phyloP scores from a whole-genome alignment of 2,888 invertebrate genomes.

The Drosophila anomelani region DNA sequence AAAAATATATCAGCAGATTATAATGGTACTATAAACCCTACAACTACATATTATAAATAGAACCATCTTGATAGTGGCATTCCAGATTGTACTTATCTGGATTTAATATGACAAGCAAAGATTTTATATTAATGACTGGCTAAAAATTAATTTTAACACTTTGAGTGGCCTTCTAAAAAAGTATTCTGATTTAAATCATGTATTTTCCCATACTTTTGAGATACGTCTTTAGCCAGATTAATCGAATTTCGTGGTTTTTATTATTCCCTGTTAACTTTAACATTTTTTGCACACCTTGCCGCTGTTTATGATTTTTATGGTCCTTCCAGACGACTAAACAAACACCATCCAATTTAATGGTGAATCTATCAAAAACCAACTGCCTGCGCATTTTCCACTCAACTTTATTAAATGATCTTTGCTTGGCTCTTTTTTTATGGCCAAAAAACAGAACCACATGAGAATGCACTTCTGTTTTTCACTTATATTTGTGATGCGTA shows the following conservation, averaged over 20 bases:
- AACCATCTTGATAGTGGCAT: background rate
- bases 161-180: background rate
- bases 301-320: slow-evolving; percentile 69
- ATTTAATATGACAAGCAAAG: slow-evolving; percentile 8
- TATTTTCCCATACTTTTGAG: background rate
- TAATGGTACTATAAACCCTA: background rate
- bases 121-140: slow-evolving; percentile 1
- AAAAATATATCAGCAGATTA: slow-evolving; percentile 5
- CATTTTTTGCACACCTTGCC: slow-evolving; percentile 23
- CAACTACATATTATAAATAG: background rate
- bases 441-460: background rate
- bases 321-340: slow-evolving; percentile 70
- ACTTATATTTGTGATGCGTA: slow-evolving; percentile 12
- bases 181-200: background rate
- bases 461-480: slow-evolving; percentile 10
- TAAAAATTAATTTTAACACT: background rate
- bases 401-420: slow-evolving; percentile 37
- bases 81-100: slow-evolving; percentile 10
- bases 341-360: slow-evolving; percentile 62
- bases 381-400: slow-evolving; percentile 42
- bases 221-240: background rate
- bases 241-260: slow-evolving; percentile 46
- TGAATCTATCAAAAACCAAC: slow-evolving; percentile 55
- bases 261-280: slow-evolving; percentile 38
- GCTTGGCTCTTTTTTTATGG: slow-evolving; percentile 10